These are phyloP conservation scores for Pipistrellus nathusii DNA, from an alignment of 2,797 vertebrate species.

Conservation along the genomic window DNA sequence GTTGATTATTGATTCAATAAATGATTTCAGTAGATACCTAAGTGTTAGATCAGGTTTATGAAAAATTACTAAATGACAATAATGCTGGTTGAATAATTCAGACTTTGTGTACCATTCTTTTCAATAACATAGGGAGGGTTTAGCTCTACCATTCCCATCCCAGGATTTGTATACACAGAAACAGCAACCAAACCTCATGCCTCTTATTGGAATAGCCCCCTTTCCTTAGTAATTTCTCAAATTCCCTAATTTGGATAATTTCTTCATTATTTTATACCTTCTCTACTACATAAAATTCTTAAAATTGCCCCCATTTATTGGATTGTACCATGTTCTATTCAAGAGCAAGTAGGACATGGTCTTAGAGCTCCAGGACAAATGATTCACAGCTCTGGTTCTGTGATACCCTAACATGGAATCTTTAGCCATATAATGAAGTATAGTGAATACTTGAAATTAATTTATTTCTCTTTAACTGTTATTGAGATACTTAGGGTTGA, in stretches of 20 bases:
- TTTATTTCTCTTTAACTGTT: conserved; percentile 4
- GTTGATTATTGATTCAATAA: conserved; percentile 47
- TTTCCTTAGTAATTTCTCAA: background rate
- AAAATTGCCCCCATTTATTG: conserved; percentile 29
- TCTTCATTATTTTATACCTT: conserved; percentile 41
- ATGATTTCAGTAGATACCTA: conserved; percentile 45
- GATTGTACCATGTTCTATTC: background rate
- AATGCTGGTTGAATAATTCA: conserved; percentile 13
- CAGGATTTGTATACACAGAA: background rate
- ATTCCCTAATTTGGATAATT: conserved; percentile 37
- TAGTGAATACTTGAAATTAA: conserved; percentile 41
- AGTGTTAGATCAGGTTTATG: conserved; percentile 36
- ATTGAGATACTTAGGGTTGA: conserved; percentile 7
- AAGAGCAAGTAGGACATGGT: background rate
- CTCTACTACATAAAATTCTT: conserved; percentile 36
- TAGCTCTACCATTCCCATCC: background rate
- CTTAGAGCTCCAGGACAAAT: conserved; percentile 15
- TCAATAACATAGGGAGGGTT: conserved; percentile 31
- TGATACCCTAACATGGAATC: background rate
- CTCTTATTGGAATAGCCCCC: conserved; percentile 12
- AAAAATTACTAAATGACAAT: conserved; percentile 32
- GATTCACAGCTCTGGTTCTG: background rate
- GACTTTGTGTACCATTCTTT: conserved; percentile 4
- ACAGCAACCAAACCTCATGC: background rate
- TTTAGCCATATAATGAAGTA: conserved; percentile 16